These are phyloP conservation scores for Sinosuthora webbiana DNA, from an alignment of 2,113 vertebrate species.

Conservation along the genomic window DNA sequence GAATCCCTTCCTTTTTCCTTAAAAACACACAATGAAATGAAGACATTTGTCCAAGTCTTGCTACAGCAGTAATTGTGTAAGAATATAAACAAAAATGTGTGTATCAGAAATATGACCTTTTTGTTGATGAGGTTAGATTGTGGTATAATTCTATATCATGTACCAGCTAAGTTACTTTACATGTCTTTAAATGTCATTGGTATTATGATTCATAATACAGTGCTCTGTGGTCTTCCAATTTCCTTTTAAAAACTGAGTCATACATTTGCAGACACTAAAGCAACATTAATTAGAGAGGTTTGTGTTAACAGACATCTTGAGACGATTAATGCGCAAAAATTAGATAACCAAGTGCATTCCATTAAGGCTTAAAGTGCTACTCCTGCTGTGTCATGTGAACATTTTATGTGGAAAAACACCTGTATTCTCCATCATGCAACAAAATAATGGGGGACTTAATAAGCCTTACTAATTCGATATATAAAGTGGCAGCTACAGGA, in stretches of 20 bases:
- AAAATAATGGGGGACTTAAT: slow-evolving; percentile 22
- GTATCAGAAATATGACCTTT: background rate
- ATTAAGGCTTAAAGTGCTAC: slow-evolving; percentile 30
- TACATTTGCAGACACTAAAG: background rate
- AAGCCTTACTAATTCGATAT: background rate
- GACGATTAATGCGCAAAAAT: slow-evolving; percentile 45
- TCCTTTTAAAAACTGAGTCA: slow-evolving; percentile 5
- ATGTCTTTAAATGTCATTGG: background rate
- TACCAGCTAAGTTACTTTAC: background rate
- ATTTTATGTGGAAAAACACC: slow-evolving; percentile 21
- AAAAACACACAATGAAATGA: background rate
- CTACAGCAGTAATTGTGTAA: background rate
- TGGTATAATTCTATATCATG: background rate
- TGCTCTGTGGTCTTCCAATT: background rate
- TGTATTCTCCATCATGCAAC: background rate
- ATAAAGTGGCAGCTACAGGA: background rate
- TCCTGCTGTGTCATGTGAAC: slow-evolving; percentile 39
- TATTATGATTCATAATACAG: slow-evolving; percentile 5
- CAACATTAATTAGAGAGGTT: slow-evolving; percentile 45
- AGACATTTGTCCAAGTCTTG: background rate
- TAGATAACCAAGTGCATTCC: background rate
- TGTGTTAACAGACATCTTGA: slow-evolving; percentile 30
- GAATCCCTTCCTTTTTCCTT: background rate
- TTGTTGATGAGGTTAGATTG: background rate
- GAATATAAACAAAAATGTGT: background rate